Conservation (phyloP, 2,888 invertebrate genomes). For the Cactoblastis cactorum region DNA sequence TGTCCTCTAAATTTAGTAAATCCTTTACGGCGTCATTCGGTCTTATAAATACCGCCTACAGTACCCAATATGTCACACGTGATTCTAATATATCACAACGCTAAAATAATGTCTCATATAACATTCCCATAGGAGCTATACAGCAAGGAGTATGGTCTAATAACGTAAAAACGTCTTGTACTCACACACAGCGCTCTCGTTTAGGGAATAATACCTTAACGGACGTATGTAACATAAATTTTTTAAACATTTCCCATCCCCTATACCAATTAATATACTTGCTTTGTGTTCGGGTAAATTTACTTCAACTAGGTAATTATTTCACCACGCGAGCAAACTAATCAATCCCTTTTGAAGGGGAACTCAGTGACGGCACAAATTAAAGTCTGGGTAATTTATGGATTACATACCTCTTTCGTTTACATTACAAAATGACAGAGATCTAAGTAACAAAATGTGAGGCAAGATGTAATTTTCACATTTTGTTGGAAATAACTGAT, state of each 20-base stretch:
- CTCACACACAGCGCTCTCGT: background rate
- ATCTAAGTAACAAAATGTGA: too few relatives aligned
- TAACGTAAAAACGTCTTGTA: slow-evolving; percentile 6
- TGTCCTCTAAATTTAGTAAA: too few relatives aligned
- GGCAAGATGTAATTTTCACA: too few relatives aligned
- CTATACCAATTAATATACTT: background rate
- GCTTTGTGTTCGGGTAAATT: slow-evolving; percentile 3
- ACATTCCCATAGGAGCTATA: background rate
- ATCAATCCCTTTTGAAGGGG: background rate
- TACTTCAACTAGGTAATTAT: slow-evolving; percentile 10
- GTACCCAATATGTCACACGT: too few relatives aligned
- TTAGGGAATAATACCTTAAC: slow-evolving; percentile 2
- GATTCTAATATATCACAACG: too few relatives aligned
- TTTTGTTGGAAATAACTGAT: too few relatives aligned
- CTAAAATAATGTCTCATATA: background rate
- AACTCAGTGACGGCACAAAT: background rate
- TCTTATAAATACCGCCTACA: too few relatives aligned
- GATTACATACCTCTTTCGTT: background rate
- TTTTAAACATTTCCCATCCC: background rate
- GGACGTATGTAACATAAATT: background rate
- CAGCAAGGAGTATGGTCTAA: background rate
- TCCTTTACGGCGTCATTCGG: too few relatives aligned
- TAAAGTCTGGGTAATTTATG: background rate
- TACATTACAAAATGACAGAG: too few relatives aligned
- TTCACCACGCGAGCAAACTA: slow-evolving; percentile 9